Evolutionary conservation across 2,888 invertebrate genomes (phyloP).

Genomic region (Yponomeuta plumbellus): DNA sequence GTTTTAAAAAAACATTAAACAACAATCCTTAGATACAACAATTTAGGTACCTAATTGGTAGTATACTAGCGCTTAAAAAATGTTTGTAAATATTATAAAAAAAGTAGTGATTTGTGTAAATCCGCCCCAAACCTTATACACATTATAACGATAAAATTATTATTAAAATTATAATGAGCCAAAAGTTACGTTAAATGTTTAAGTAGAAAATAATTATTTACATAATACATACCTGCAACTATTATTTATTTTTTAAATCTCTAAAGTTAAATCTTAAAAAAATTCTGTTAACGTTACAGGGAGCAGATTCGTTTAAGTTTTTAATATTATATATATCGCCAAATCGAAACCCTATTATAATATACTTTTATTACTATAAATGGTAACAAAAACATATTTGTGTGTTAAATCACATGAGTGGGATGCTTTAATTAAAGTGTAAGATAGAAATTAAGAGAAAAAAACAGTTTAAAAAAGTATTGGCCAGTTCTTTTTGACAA

Average conservation of each 20-base stretch:
- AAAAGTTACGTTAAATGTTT: not conserved
- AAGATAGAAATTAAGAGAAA: constrained; percentile 58
- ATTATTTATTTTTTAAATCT: too few species aligned
- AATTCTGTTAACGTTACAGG: constrained; percentile 18
- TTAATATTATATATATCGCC: constrained; percentile 11
- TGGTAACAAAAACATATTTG: constrained; percentile 27
- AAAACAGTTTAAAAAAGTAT: constrained; percentile 13
- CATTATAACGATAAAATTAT: constrained; percentile 24
- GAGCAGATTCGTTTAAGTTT: constrained; percentile 20
- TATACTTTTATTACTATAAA: constrained; percentile 23
- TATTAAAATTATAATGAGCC: constrained; percentile 23
- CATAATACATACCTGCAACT: not conserved
- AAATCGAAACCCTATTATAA: constrained; percentile 18
- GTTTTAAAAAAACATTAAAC: not conserved
- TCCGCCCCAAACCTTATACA: constrained; percentile 47
- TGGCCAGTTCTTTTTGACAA: constrained; percentile 18
- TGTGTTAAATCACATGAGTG: constrained; percentile 55
- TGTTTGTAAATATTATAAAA: constrained; percentile 62
- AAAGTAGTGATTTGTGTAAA: constrained; percentile 60
- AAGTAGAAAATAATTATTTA: not conserved
- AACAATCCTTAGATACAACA: too few species aligned
- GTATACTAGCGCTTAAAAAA: constrained; percentile 46
- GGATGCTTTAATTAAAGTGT: constrained; percentile 70
- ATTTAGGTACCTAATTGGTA: too few species aligned
- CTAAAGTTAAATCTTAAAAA: not conserved